Evolutionary conservation across 2,113 vertebrate genomes (phyloP).

Genomic region (Excalfactoria chinensis): DNA sequence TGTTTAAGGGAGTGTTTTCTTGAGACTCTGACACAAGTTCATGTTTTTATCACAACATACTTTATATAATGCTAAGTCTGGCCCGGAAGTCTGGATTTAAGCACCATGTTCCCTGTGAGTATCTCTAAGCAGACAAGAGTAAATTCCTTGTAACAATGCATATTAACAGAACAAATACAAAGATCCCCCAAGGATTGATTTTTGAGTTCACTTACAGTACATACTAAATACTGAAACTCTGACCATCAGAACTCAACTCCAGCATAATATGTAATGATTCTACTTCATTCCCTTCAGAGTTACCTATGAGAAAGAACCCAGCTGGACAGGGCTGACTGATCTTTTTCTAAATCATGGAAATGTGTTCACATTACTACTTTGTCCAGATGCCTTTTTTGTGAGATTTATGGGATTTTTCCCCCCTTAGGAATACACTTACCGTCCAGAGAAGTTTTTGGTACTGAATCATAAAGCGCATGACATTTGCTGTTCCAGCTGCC

Average conservation of each 20-base stretch:
- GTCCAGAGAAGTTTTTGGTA: slow-evolving; percentile 95
- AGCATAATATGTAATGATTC: background rate
- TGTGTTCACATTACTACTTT: background rate
- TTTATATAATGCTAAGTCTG: background rate
- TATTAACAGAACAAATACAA: background rate
- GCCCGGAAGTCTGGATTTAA: background rate
- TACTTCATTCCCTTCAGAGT: background rate
- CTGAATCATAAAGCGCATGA: slow-evolving; percentile 90
- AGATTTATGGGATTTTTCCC: background rate
- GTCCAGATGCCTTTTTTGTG: background rate
- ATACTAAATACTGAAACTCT: background rate
- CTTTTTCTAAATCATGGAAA: background rate
- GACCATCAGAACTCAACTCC: background rate
- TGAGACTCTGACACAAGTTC: background rate
- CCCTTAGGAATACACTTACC: slow-evolving; percentile 75
- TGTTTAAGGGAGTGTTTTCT: background rate
- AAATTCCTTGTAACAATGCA: background rate
- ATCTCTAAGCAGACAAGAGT: background rate
- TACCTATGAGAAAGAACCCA: background rate
- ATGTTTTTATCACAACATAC: background rate
- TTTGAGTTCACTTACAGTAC: background rate
- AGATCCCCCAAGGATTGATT: background rate
- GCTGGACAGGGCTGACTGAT: background rate
- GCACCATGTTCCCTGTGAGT: background rate
- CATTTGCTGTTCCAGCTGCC: slow-evolving; percentile 89